Base-by-base conservation (phyloP, 2,797 vertebrate genomes). In the Oreochromis mossambicus region DNA sequence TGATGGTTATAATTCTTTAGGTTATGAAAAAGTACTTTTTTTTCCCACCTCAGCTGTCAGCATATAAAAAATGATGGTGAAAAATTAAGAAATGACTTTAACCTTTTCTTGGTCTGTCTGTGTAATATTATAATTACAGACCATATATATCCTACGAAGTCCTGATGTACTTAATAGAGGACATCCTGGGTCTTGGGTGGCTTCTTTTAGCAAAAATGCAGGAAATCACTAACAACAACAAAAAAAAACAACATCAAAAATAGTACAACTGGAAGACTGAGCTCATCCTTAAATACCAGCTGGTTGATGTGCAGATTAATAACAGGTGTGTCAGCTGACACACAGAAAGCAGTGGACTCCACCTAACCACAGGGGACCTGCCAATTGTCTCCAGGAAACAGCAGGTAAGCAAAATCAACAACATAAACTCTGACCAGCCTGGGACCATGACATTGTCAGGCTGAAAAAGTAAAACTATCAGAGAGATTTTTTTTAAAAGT, bases 1-100 rank as follows among this genome's bases (percentile, higher is more conserved):
- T 88, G 56, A 91, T 80, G 43, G 3, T 55, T 77, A 21, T 63
- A 43, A 63, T 77, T 36, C 54, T 88, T 90, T 66, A 86, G 70
- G 58, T 66, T 78, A 19, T 70, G 46, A 8, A 43, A 83, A 85
- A 83, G 17, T 63, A 84, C 6, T 81, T 73, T 46, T 80, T 32
- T 48, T 77, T 56, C 83, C 36, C 63, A 9, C 38, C 78, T 86
- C 29, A 41, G 61, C 78, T 86, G 75, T 81, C 75, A 56, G 77
- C n/a, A 79, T 63, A 17, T 56, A 79, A 51, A 80, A 34, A 9
- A 55, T 61, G 10, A 29, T 10, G 4, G 77, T 36, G 15, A 86
- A 90, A 85, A 89, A 83, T 91, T 83, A 79, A 46, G 12, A 77
- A 12, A 41, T 14, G 29, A 83, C 75, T 1, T 14, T 10, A 1